phyloP scores from a whole-genome alignment of 2,113 vertebrate genomes.

The Oreochromis tanganicae region DNA sequence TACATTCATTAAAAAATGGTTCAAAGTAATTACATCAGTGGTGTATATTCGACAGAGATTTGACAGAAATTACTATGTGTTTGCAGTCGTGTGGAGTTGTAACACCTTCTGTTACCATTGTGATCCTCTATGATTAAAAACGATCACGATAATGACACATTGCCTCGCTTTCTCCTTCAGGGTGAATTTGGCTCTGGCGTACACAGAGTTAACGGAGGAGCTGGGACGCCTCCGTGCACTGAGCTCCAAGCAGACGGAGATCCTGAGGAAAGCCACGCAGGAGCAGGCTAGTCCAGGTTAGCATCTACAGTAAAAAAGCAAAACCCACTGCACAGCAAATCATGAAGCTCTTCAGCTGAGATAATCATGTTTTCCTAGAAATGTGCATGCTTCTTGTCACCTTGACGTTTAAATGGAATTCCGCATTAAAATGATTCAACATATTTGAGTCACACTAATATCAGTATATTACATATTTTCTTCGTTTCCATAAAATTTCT shows the following conservation, averaged over 20 bases:
- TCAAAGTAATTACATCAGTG: not conserved
- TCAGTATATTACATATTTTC: accelerated
- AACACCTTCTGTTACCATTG: not conserved
- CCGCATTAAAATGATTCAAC: not conserved
- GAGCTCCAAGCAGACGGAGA: conserved; percentile 88
- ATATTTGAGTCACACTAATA: not conserved
- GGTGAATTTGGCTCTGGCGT: conserved; percentile 94
- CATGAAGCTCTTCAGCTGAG: not conserved
- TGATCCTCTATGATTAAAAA: not conserved
- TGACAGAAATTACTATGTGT: not conserved
- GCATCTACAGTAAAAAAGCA: not conserved
- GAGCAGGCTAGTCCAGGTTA: conserved; percentile 80
- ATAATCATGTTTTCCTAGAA: not conserved
- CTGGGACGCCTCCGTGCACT: conserved; percentile 84
- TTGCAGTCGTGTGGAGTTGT: not conserved
- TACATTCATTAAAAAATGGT: too few relatives aligned
- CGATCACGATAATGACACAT: conserved; percentile 8
- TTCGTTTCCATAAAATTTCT: not conserved
- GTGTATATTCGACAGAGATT: not conserved
- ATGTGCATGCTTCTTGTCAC: accelerated
- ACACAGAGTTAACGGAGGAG: conserved; percentile 94
- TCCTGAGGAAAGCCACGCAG: conserved; percentile 87
- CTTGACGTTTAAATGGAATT: not conserved
- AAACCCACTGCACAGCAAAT: not conserved
- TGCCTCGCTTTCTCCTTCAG: conserved; percentile 59